Evolutionary conservation across 2,113 vertebrate species (phyloP).

Genomic region (Kobus ellipsiprymnus): DNA sequence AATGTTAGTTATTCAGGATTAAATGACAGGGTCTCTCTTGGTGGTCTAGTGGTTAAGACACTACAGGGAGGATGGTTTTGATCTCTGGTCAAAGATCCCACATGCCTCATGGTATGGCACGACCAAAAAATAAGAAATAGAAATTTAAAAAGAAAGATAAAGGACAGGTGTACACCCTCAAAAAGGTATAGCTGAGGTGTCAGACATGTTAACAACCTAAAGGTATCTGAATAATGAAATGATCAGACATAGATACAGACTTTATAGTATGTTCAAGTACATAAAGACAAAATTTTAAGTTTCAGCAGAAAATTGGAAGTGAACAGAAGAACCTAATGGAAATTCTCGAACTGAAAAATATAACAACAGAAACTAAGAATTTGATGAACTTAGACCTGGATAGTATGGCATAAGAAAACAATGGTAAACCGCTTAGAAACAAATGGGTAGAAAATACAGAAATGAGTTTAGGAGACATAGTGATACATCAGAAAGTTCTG

Average conservation of each 20-base stretch:
- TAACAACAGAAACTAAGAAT: not conserved
- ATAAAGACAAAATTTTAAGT: not conserved
- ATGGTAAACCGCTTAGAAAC: not conserved
- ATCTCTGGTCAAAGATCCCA: not conserved
- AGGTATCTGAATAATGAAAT: not conserved
- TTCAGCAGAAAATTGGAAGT: not conserved
- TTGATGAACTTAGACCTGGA: not conserved
- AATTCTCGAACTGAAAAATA: constrained; percentile 12
- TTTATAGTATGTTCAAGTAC: not conserved
- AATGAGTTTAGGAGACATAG: not conserved
- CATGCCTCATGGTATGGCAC: not conserved
- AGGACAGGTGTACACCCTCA: not conserved
- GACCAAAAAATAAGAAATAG: not conserved
- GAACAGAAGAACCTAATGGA: not conserved
- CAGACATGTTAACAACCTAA: not conserved
- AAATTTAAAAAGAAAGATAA: not conserved
- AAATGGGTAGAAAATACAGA: not conserved
- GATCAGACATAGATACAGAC: not conserved
- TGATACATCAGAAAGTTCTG: not conserved
- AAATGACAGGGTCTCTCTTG: not conserved
- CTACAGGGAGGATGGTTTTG: not conserved
- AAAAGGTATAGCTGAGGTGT: not conserved
- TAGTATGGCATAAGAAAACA: not conserved
- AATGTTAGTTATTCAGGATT: not conserved
- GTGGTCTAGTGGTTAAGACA: not conserved